Base-by-base conservation (phyloP, 2,888 invertebrate genomes). In the Spodoptera picta region DNA sequence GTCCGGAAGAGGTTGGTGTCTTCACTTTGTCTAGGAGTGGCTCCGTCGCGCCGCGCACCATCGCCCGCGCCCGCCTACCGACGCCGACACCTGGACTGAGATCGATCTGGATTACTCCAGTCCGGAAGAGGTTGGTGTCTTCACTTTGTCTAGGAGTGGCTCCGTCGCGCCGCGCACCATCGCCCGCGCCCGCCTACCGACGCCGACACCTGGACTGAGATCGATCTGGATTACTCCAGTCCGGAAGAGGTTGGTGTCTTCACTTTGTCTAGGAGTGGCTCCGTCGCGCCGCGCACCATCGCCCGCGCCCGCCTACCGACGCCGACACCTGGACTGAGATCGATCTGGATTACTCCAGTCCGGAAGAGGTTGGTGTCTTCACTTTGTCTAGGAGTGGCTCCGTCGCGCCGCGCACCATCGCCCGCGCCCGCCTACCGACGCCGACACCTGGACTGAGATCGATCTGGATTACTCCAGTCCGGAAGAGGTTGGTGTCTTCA, bases 241-340 rank as follows among this genome's bases (percentile, higher is more conserved):
- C 96, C 96, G 0, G 96, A 96, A 60, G 96, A 96, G 82, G 90
- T 95, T 23, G 6, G 56, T 19, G 19, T 19, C 19, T 19, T 19
- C 14, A 14, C 14, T 14, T 14, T 14, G 14, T 14, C 9, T 81
- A 92, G 10, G 92, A 92, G 83, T 93, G 93, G 94, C 83, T 93
- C 72, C 80, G 92, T 0, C 75, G 90, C 0, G 89, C 87, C 0
- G 87, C 84, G 0, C 87, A 83, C 1, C 79, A 82, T 61, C 63
- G 86, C 1, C 89, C 86, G 10, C 70, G 81, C 19, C 81, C 81
- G 56, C 79, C 81, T 48, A 87, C 79, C 3, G 88, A 87, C 71
- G 90, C 95, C 56, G 96, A 96, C 77, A 96, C 96, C 64, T 97
- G 97, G 97, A 97, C 96, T 0, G 97, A 97, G 88, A 96, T 97